phyloP scores from a whole-genome alignment of 2,888 invertebrate species.

The Amphipoea oculea region DNA sequence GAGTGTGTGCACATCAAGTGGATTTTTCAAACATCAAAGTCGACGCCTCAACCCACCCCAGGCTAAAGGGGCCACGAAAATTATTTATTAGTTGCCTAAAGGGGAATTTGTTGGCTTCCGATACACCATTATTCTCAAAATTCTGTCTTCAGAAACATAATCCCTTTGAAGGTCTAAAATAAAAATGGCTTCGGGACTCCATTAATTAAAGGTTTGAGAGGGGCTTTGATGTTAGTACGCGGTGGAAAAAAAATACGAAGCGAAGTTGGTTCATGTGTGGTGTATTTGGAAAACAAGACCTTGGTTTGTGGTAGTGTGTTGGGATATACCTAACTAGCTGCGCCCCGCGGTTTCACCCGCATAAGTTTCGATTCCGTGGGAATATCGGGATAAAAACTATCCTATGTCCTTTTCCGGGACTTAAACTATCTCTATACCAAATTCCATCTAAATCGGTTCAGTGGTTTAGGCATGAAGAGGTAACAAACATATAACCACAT shows the following conservation, averaged over 20 bases:
- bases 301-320: slow-evolving; percentile 1
- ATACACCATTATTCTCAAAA: slow-evolving; percentile 62
- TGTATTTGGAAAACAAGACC: slow-evolving; percentile 8
- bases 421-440: too few relatives aligned
- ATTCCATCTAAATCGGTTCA: too few relatives aligned
- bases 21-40: slow-evolving; percentile 86
- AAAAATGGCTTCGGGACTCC: slow-evolving; percentile 70
- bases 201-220: slow-evolving; percentile 70
- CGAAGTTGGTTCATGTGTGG: slow-evolving; percentile 28
- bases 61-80: slow-evolving; percentile 74
- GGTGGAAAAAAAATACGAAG: slow-evolving; percentile 48
- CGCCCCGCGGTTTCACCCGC: too few relatives aligned
- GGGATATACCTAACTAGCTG: neutral
- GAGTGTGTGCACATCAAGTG: slow-evolving; percentile 83
- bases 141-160: slow-evolving; percentile 58
- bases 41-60: slow-evolving; percentile 69
- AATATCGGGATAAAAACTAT: too few relatives aligned
- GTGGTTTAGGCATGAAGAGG: too few relatives aligned
- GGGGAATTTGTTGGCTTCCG: slow-evolving; percentile 72
- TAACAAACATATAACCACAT: too few relatives aligned
- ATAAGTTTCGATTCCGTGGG: too few relatives aligned
- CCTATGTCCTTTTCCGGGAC: too few relatives aligned
- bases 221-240: slow-evolving; percentile 61
- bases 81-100: slow-evolving; percentile 83
- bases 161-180: slow-evolving; percentile 71